phyloP scores from a whole-genome alignment of 2,113 vertebrate species.

The Grammomys surdaster region DNA sequence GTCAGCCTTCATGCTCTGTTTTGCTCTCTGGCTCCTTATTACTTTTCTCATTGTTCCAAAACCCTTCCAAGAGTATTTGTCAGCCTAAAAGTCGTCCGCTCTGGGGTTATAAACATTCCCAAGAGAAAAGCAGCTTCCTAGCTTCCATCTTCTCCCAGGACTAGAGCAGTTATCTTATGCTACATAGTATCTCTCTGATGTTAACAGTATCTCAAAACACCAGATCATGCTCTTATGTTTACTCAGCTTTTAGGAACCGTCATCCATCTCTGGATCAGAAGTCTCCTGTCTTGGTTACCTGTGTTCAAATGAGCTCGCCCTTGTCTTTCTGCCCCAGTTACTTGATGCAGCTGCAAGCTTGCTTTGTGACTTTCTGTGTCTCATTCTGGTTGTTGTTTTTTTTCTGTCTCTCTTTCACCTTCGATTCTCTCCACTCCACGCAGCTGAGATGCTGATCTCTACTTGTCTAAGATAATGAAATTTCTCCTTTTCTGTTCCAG shows the following conservation, averaged over 20 bases:
- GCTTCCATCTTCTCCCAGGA: not conserved
- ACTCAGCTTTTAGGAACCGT: not conserved
- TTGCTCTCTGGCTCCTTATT: not conserved
- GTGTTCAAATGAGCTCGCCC: not conserved
- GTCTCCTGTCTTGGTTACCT: not conserved
- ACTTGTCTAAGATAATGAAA: not conserved
- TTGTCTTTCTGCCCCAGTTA: not conserved
- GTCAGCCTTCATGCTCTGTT: not conserved
- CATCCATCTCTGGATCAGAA: slow-evolving; percentile 17
- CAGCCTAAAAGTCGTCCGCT: not conserved
- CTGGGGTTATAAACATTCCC: not conserved
- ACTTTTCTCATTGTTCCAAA: not conserved
- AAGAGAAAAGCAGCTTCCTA: not conserved
- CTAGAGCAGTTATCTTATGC: not conserved
- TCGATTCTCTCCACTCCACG: not conserved
- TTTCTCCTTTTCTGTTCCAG: not conserved
- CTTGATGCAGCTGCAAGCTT: not conserved
- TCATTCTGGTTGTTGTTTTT: not conserved
- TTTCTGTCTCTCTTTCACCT: not conserved
- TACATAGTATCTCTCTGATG: not conserved
- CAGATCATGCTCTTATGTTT: not conserved
- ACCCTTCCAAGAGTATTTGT: not conserved
- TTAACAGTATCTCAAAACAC: not conserved
- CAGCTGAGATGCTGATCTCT: not conserved
- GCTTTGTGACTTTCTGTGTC: not conserved